Evolutionary conservation across 1,140 invertebrate genomes (phyloP), one percentile per base, ranked within the genome.

Genomic region (Drosophila kepulauana): DNA sequence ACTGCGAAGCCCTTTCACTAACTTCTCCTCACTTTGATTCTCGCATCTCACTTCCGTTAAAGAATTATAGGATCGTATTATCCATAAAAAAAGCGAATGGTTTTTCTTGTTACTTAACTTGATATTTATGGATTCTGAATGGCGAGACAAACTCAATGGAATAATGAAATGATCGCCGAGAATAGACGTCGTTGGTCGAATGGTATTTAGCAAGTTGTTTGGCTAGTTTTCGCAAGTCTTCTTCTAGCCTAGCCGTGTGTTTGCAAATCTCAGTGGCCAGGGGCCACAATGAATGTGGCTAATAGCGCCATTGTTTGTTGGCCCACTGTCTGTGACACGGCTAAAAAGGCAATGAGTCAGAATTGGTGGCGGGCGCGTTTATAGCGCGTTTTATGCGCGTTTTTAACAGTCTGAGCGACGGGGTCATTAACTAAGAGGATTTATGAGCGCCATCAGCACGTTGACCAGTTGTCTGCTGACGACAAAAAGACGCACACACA

Each of bases 391-490:
- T 86, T 85, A 85, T 85, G 75, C 75, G 78, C 69, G 68, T 78
- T 84, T 78, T 88, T 88, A 88, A 88, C 85, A 73, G 84, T 81
- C 84, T 88, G 84, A 78, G 66, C 84, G 84, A 87, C 84, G 84
- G 80, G 84, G 84, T 87, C 84, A 87, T 87, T 87, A 87, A 87
- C 84, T 87, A 87, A 78, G 84, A 84, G 84, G 85, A 87, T 87
- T 87, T 87, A 87, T 87, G 84, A 88, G 84, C 73, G 63, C 79
- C 75, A 77, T 75, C 58, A 57, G 79, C 46, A 49, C 63, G 70
- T 76, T 68, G 78, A 78, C 68, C 65, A 68, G 65, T 61, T 79
- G 68, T 72, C 62, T 76, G 54, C 67, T 30, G 52, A 52, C 54
- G 54, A 57, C 51, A 35, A 49, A 48, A 7, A 48, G 15, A 20